A percentile compares a stretch with the other conserved stretches of the same genome.
Conservation (phyloP, 2,113 vertebrate species). For the Austrofundulus limnaeus region DNA sequence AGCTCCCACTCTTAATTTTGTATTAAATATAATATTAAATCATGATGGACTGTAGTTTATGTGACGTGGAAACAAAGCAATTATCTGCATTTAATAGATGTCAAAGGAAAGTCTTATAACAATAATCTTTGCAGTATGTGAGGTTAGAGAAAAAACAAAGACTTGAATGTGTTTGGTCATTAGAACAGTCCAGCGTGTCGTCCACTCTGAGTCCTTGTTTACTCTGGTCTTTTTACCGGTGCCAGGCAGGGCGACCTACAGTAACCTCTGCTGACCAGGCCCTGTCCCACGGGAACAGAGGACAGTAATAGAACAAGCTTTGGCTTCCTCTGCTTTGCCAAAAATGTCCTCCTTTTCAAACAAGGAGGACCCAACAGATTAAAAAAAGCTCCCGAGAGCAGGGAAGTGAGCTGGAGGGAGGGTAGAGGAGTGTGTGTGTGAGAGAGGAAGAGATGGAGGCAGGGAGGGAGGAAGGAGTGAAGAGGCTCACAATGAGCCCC, state of each 20-base stretch:
- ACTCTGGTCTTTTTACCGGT: background rate
- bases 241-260: constrained; percentile 43
- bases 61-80: too few relatives aligned
- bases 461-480: constrained; percentile 47
- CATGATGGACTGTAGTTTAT: too few relatives aligned
- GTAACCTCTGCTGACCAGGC: constrained; percentile 40
- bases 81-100: too few relatives aligned
- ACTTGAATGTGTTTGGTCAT: too few relatives aligned
- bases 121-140: too few relatives aligned
- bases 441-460: constrained; percentile 49
- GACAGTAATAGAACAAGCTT: constrained; percentile 39
- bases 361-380: constrained; percentile 29
- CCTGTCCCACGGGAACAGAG: constrained; percentile 24
- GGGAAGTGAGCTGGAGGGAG: constrained; percentile 26
- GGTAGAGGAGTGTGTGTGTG: constrained; percentile 18
- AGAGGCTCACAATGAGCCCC: constrained; percentile 71
- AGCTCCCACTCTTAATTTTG: too few relatives aligned
- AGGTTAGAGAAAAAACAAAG: too few relatives aligned
- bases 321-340: constrained; percentile 39
- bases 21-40: too few relatives aligned
- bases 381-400: constrained; percentile 10
- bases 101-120: too few relatives aligned
- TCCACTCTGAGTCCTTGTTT: too few relatives aligned
- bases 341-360: constrained; percentile 36
- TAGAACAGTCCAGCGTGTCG: too few relatives aligned